Evolutionary conservation across 2,113 vertebrate species (phyloP).

Genomic region (Silurus meridionalis): DNA sequence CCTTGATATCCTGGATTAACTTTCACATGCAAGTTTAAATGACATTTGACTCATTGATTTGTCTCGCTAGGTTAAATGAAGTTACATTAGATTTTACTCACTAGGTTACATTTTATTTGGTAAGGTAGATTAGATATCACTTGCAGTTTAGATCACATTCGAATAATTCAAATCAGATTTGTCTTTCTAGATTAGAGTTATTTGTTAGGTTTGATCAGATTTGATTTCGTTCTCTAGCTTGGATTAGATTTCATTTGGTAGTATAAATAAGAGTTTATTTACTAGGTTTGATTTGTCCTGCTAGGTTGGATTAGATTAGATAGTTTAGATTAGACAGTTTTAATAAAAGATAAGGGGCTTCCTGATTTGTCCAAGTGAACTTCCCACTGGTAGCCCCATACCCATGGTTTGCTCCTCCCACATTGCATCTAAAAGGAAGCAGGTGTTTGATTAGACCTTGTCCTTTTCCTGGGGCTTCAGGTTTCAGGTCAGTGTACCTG

Average conservation of each 20-base stretch:
- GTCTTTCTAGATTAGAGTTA: neutral
- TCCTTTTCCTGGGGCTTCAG: neutral
- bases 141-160: neutral
- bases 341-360: neutral
- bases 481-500: conserved; percentile 16
- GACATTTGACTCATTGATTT: neutral
- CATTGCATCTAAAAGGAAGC: neutral
- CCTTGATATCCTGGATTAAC: too few relatives aligned
- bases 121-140: neutral
- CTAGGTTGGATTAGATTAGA: neutral
- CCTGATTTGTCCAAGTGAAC: neutral
- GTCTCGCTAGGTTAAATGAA: neutral
- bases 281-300: neutral
- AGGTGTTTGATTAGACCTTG: neutral
- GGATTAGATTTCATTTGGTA: neutral
- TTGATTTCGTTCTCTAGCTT: neutral
- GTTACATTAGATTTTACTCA: neutral
- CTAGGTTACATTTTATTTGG: neutral
- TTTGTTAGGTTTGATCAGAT: neutral
- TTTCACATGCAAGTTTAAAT: too few relatives aligned
- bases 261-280: neutral
- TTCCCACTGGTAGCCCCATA: neutral
- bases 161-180: neutral
- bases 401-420: neutral
- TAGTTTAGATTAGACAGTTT: neutral